These are phyloP conservation scores for Gallinago media DNA, from an alignment of 2,113 vertebrate genomes.

Conservation along the genomic window DNA sequence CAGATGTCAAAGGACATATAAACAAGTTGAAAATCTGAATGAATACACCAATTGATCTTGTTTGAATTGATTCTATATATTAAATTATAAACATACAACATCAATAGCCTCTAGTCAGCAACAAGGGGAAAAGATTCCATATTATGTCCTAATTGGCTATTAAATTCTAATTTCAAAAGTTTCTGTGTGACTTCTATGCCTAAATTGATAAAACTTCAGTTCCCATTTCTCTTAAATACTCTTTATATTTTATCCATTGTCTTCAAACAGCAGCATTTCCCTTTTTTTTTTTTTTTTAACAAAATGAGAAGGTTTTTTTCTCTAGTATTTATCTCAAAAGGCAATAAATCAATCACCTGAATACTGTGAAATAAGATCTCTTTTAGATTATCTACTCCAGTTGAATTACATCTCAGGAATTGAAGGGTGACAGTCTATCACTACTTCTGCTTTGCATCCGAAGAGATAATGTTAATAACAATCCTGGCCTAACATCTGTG, in stretches of 20 bases:
- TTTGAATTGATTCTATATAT: background rate
- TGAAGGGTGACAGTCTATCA: background rate
- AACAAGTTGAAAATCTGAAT: background rate
- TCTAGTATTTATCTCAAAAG: background rate
- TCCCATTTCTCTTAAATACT: background rate
- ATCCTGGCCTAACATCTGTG: background rate
- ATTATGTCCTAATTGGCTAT: background rate
- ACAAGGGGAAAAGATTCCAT: fast-evolving
- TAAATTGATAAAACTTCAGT: background rate
- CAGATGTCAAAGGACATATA: background rate
- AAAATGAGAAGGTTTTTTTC: background rate
- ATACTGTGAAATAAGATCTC: background rate
- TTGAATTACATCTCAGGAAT: background rate
- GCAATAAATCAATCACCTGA: background rate
- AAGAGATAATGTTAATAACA: background rate
- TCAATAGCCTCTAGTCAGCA: background rate
- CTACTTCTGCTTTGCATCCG: background rate
- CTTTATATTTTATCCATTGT: background rate
- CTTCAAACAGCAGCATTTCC: background rate
- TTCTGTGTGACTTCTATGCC: background rate
- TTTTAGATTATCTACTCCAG: background rate
- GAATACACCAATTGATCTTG: background rate
- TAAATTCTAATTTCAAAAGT: background rate
- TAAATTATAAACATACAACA: background rate
- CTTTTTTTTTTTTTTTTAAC: background rate